These are phyloP conservation scores for Plusia festucae DNA, from an alignment of 2,888 invertebrate species.

Conservation along the genomic window DNA sequence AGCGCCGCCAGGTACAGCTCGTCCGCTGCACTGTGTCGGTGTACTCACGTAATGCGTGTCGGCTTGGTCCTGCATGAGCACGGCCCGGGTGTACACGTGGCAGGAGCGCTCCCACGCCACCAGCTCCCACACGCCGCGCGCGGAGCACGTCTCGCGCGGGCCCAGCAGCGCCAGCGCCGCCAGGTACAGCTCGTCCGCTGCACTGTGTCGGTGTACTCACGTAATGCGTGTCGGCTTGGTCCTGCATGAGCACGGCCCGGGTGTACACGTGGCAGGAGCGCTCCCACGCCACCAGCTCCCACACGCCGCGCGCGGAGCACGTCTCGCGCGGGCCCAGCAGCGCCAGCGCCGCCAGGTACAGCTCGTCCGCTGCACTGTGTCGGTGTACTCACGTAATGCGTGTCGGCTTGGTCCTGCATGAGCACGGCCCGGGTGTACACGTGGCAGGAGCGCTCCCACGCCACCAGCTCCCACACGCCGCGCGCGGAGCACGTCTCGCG, in stretches of 20 bases:
- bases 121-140: not conserved
- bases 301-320: constrained; percentile 6
- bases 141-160: not conserved
- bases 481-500: constrained; percentile 70
- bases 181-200: no score
- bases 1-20: not conserved
- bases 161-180: not conserved
- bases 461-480: constrained; percentile 92
- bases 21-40: no score
- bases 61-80: not conserved
- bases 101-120: not conserved
- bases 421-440: constrained; percentile 63
- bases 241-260: constrained; percentile 1
- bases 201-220: not conserved
- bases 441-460: constrained; percentile 94
- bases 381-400: not conserved
- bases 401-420: not conserved
- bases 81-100: not conserved
- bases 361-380: no score
- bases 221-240: not conserved
- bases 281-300: constrained; percentile 8
- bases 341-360: not conserved
- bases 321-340: not conserved
- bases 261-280: not conserved
- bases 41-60: not conserved